Evolutionary conservation across 2,888 invertebrate species (phyloP).

Genomic region (Microchrysa polita): DNA sequence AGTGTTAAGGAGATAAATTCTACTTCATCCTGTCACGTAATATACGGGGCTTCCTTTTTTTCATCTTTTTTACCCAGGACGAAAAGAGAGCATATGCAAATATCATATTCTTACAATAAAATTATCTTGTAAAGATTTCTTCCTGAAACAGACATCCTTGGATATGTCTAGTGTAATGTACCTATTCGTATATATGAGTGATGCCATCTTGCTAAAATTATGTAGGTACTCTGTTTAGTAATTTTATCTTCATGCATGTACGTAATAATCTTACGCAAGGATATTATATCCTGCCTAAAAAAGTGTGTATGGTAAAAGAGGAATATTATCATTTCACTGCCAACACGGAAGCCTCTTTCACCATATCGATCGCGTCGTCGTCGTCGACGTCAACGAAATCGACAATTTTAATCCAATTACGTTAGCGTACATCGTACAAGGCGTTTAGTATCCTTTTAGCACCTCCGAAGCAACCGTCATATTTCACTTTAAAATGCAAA

Average conservation of each 20-base stretch:
- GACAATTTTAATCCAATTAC: conserved; percentile 28
- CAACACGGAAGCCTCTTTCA: no score
- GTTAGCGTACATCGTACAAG: neutral
- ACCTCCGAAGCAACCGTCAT: neutral
- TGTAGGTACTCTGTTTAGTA: no score
- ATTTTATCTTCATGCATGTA: no score
- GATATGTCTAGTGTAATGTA: no score
- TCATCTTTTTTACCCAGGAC: neutral
- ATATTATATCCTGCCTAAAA: no score
- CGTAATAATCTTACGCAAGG: no score
- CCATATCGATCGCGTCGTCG: no score
- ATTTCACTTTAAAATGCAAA: neutral
- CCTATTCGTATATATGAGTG: neutral
- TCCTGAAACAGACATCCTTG: neutral
- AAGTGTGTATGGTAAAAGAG: no score
- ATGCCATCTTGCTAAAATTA: no score
- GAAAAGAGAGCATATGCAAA: conserved; percentile 24
- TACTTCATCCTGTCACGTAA: conserved; percentile 27
- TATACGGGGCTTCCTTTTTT: conserved; percentile 1
- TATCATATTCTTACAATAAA: conserved; percentile 10
- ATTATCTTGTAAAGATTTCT: neutral
- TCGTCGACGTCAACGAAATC: neutral
- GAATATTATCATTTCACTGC: no score
- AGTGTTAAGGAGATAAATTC: conserved; percentile 19
- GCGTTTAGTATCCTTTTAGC: neutral